Base-by-base conservation (phyloP, 2,113 vertebrate species). In the Apus apus region DNA sequence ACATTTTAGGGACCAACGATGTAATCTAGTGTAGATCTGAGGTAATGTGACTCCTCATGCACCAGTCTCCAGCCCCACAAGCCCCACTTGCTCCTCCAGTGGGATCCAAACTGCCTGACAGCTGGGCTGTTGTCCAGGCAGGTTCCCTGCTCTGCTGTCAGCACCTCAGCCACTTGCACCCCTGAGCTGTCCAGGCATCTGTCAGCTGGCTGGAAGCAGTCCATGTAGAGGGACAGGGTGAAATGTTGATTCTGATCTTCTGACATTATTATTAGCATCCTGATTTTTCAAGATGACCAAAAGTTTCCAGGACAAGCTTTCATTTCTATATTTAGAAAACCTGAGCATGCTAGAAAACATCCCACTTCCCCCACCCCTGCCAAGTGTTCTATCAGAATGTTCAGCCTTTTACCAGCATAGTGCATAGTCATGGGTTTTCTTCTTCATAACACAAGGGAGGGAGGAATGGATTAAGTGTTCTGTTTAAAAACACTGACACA, bases 401-500 rank as follows among this genome's bases (percentile, higher is more conserved):
- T 67, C 56, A 70, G 82, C 60, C 78, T 94, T 68, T 70, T 53
- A 27, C 38, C 43, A 27, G n/a, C 36, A 8, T 11, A 27, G 26
- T 36, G 48, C 46, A 30, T 2, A 74, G 90, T 74, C 82, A 78
- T 6, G 6, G 45, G 93, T 85, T 85, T 74, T 43, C 57, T 66
- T 85, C 57, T 78, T 82, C 75, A 30, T 1, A 2, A 50, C 87
- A 89, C 0, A 0, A 89, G 61, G 70, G 65, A 96, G 80, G 0
- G 2, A 93, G 83, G 61, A 76, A 61, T 3, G 1, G 80, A 84
- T 67, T 91, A 82, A 95, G 45, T 27, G 26, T 86, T 87, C 90
- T 72, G 40, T 88, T 92, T 94, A 68, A 88, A 96, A 95, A 68
- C 2, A 3, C 80, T 79, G 92, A 85, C 83, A 90, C 29, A 32